These are phyloP conservation scores for Antechinus flavipes DNA, from an alignment of 2,113 vertebrate genomes.

Conservation along the genomic window DNA sequence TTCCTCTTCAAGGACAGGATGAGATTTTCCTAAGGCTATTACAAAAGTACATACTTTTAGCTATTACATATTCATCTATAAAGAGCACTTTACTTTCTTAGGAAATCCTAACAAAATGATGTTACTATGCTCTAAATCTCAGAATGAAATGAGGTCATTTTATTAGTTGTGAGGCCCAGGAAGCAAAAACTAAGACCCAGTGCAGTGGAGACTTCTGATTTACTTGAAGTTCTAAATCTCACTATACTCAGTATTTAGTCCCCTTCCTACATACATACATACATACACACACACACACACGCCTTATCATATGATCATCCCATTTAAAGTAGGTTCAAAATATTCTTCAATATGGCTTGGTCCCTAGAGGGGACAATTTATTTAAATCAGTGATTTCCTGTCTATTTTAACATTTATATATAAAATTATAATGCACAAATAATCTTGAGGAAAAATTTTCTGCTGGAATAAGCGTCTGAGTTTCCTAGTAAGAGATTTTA, in stretches of 20 bases:
- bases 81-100: constrained; percentile 49
- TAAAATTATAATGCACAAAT: background rate
- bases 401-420: accelerated
- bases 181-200: constrained; percentile 47
- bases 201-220: constrained; percentile 47
- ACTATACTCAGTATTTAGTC: background rate
- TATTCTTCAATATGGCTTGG: background rate
- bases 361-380: background rate
- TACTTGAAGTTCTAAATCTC: background rate
- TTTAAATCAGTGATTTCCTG: background rate
- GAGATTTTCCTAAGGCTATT: constrained; percentile 37
- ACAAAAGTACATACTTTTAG: constrained; percentile 21
- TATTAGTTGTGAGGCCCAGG: constrained; percentile 63
- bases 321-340: constrained; percentile 23
- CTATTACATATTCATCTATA: constrained; percentile 35
- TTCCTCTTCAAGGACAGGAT: constrained; percentile 34
- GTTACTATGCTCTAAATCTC: constrained; percentile 70
- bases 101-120: constrained; percentile 63
- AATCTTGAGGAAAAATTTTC: constrained; percentile 6
- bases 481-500: constrained; percentile 52
- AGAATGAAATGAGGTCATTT: constrained; percentile 64
- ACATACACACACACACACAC: too few species aligned
- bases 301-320: background rate
- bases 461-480: constrained; percentile 54
- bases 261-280: background rate